These are phyloP conservation scores for Prionace glauca DNA, from an alignment of 2,797 vertebrate species.

Conservation along the genomic window DNA sequence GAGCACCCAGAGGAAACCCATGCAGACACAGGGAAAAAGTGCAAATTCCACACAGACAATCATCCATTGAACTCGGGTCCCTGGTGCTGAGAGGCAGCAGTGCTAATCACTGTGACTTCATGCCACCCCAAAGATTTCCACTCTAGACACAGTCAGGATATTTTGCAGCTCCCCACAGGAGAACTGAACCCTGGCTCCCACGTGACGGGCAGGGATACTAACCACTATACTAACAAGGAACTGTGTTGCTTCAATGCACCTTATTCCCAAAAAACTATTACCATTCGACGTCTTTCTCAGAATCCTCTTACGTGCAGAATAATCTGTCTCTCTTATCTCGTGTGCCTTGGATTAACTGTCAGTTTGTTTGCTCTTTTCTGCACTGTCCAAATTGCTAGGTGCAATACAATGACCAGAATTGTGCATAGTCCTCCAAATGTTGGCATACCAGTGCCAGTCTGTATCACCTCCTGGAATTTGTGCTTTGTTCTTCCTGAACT, in stretches of 20 bases:
- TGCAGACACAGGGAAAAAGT: no score
- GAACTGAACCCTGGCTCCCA: no score
- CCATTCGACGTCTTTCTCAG: not conserved
- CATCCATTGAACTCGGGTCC: no score
- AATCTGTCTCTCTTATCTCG: not conserved
- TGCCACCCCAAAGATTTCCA: no score
- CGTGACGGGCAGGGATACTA: no score
- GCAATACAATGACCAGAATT: not conserved
- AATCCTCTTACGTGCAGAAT: not conserved
- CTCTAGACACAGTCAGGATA: no score
- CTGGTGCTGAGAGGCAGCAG: no score
- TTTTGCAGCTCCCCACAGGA: no score
- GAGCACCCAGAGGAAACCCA: no score
- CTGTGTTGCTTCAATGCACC: not conserved
- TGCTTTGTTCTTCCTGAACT: not conserved
- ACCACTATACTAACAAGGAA: no score
- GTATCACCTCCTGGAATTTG: not conserved
- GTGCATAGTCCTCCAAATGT: not conserved
- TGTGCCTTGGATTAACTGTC: not conserved
- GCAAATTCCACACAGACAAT: no score
- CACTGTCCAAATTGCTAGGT: not conserved
- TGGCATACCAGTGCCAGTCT: not conserved
- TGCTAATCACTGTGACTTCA: no score
- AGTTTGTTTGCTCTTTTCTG: not conserved
- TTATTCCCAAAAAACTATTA: not conserved